Percentiles rank a stretch among this genome's conserved stretches.
Evolutionary conservation across 2,888 invertebrate species (phyloP).

Genomic region (Sturmia bella): DNA sequence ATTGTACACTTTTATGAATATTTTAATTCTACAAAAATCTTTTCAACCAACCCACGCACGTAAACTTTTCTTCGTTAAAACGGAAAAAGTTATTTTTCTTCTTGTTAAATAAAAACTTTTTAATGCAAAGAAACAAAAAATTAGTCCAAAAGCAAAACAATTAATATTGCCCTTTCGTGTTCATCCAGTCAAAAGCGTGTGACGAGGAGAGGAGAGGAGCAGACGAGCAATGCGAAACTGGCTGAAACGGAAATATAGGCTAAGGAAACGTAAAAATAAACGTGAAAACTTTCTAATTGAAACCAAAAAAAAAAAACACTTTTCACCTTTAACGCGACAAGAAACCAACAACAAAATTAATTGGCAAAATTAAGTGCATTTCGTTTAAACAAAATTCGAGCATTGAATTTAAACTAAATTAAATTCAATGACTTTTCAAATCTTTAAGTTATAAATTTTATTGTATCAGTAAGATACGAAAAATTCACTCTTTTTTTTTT

Average conservation of each 20-base stretch:
- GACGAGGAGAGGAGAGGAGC: neutral
- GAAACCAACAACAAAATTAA: conserved; percentile 44
- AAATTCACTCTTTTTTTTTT: conserved; percentile 48
- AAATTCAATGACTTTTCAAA: neutral
- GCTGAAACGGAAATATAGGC: conserved; percentile 64
- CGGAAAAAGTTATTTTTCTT: conserved; percentile 14
- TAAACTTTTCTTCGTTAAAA: conserved; percentile 10
- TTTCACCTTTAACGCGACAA: conserved; percentile 51
- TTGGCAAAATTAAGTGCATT: neutral
- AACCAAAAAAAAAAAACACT: conserved; percentile 30
- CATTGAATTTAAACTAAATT: conserved; percentile 26
- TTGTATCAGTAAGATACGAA: conserved; percentile 22
- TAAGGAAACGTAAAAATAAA: conserved; percentile 62
- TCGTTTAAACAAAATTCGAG: conserved; percentile 14
- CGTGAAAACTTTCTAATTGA: conserved; percentile 47
- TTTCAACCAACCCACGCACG: conserved; percentile 40
- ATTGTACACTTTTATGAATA: no score
- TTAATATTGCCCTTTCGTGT: conserved; percentile 68
- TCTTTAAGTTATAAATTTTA: conserved; percentile 10
- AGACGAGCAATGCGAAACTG: conserved; percentile 28
- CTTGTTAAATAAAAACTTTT: conserved; percentile 49
- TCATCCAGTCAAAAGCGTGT: neutral
- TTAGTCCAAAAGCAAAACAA: conserved; percentile 65
- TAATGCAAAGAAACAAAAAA: conserved; percentile 18
- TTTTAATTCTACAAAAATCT: neutral